Conservation (phyloP, 2,113 vertebrate genomes). For the Hyperopisus bebe region DNA sequence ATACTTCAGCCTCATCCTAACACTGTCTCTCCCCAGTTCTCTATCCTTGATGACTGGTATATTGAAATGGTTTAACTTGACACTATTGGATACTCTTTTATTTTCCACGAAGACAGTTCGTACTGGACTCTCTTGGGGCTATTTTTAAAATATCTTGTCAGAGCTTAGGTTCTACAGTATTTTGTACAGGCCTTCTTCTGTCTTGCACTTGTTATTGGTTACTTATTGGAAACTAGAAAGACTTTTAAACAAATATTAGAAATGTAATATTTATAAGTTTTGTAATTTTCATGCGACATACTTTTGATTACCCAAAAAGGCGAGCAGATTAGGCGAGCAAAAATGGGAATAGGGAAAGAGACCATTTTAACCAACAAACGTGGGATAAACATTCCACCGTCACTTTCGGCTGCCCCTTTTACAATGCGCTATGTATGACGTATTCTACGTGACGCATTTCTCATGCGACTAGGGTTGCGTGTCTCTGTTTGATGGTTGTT, state of each 20-base stretch:
- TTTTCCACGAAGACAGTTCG: too few species aligned
- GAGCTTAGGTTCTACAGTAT: too few species aligned
- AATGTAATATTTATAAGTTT: background rate
- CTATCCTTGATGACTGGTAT: too few species aligned
- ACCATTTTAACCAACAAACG: background rate
- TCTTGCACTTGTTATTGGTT: background rate
- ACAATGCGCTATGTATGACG: background rate
- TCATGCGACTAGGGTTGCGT: background rate
- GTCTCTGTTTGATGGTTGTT: background rate
- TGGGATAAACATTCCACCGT: background rate
- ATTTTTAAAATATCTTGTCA: too few species aligned
- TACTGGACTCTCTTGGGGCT: too few species aligned
- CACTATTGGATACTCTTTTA: too few species aligned
- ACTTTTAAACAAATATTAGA: background rate
- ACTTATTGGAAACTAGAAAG: background rate
- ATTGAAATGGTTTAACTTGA: too few species aligned
- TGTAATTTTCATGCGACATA: background rate
- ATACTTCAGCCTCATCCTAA: too few species aligned
- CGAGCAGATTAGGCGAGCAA: background rate
- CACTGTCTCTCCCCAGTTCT: too few species aligned
- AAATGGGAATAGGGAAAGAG: background rate
- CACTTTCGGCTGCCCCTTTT: background rate
- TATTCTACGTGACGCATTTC: background rate
- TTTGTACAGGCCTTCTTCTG: too few species aligned
- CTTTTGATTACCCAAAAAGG: background rate